Conservation (phyloP, 2,888 invertebrate genomes). For the Polymixis lichenea region DNA sequence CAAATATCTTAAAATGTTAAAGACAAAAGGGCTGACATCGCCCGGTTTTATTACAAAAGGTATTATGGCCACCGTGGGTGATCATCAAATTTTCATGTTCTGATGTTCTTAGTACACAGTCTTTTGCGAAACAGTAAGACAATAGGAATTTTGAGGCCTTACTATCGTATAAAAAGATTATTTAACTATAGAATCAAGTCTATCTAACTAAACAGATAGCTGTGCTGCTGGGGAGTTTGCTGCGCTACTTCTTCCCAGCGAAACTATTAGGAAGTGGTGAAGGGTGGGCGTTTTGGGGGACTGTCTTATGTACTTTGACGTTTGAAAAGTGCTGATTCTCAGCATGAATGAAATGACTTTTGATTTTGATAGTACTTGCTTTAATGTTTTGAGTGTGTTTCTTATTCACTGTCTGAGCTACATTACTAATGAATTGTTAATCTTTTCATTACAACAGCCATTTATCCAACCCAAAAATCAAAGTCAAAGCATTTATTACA, state of each 20-base stretch:
- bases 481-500: too few species aligned
- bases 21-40: constrained; percentile 49
- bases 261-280: too few species aligned
- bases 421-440: not conserved
- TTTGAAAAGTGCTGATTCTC: too few species aligned
- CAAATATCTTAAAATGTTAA: constrained; percentile 55
- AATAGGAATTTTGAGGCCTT: not conserved
- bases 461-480: not conserved
- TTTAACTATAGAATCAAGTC: too few species aligned
- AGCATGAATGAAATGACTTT: too few species aligned
- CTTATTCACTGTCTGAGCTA: not conserved
- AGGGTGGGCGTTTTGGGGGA: too few species aligned
- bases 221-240: too few species aligned
- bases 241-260: too few species aligned
- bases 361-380: not conserved
- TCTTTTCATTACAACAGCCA: not conserved
- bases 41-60: constrained; percentile 68
- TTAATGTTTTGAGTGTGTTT: not conserved
- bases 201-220: too few species aligned
- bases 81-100: constrained; percentile 72
- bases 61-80: constrained; percentile 63
- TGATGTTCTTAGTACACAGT: constrained; percentile 31
- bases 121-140: constrained; percentile 13
- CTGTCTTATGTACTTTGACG: too few species aligned
- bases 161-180: too few species aligned